A percentile compares a stretch with the other conserved stretches of the same genome.
Conservation (phyloP, 2,888 invertebrate species). For the Rhimphoctona megacephalus region DNA sequence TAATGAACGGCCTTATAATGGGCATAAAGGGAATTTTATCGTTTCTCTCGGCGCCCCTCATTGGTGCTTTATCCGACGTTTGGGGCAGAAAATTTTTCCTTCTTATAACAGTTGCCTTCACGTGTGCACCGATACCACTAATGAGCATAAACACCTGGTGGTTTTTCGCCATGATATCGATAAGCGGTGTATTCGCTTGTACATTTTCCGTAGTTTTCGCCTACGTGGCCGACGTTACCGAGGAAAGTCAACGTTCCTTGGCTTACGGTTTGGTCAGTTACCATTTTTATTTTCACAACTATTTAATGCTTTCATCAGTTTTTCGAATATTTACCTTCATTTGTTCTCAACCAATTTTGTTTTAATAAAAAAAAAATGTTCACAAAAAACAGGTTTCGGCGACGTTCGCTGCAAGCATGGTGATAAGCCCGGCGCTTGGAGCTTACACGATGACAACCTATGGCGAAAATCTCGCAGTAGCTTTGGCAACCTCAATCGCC, state of each 20-base stretch:
- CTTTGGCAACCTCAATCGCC: slow-evolving; percentile 97
- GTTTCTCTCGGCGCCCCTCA: slow-evolving; percentile 98
- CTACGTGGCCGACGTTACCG: slow-evolving; percentile 99
- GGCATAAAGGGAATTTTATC: slow-evolving; percentile 99
- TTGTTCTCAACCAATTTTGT: not conserved
- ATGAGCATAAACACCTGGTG: slow-evolving; percentile 99
- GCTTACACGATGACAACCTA: slow-evolving; percentile 94
- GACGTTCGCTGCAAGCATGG: slow-evolving; percentile 99
- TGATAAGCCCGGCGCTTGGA: slow-evolving; percentile 98
- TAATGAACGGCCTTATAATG: slow-evolving; percentile 99
- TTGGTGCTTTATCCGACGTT: slow-evolving; percentile 98
- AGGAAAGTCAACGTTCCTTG: slow-evolving; percentile 96
- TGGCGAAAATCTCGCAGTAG: slow-evolving; percentile 90
- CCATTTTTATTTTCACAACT: slow-evolving; percentile 9
- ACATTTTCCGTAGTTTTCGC: slow-evolving; percentile 99
- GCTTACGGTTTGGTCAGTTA: slow-evolving; percentile 95
- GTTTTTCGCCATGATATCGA: slow-evolving; percentile 99
- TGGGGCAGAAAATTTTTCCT: slow-evolving; percentile 99
- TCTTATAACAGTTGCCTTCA: slow-evolving; percentile 98
- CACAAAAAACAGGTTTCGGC: slow-evolving; percentile 90
- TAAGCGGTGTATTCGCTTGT: slow-evolving; percentile 99
- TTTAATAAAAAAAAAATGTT: slow-evolving; percentile 5
- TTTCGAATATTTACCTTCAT: not conserved
- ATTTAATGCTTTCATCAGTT: not conserved
- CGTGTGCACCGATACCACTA: slow-evolving; percentile 99